Percentiles rank a stretch among this genome's conserved stretches.
phyloP scores from a whole-genome alignment of 2,797 vertebrate species.

The Hipposideros larvatus region DNA sequence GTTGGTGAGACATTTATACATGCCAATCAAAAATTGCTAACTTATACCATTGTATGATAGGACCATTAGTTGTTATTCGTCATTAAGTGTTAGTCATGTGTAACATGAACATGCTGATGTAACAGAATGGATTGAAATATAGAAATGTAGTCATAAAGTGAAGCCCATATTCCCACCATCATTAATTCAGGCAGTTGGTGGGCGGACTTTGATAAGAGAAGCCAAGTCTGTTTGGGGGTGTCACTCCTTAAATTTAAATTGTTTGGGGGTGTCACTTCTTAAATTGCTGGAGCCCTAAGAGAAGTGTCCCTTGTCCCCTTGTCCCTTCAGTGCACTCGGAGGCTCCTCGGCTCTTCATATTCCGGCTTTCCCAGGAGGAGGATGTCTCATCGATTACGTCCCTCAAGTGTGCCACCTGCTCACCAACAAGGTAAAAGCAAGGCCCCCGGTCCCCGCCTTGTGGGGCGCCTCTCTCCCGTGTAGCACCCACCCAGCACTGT shows the following conservation, averaged over 20 bases:
- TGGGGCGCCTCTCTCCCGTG: neutral
- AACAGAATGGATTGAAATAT: slow-evolving; percentile 11
- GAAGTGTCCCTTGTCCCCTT: slow-evolving; percentile 69
- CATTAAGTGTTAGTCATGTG: neutral
- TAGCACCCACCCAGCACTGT: too few relatives aligned
- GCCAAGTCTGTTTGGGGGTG: neutral
- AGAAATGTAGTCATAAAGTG: neutral
- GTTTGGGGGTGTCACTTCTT: neutral
- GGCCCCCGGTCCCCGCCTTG: neutral
- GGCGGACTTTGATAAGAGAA: neutral
- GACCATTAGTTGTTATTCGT: neutral
- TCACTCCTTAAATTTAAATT: neutral
- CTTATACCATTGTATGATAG: neutral
- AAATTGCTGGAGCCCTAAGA: neutral
- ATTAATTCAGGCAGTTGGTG: neutral
- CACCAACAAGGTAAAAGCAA: slow-evolving; percentile 95
- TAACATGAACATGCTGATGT: neutral
- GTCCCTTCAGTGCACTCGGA: slow-evolving; percentile 94
- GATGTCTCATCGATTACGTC: slow-evolving; percentile 99
- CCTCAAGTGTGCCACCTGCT: slow-evolving; percentile 98
- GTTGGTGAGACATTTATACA: neutral
- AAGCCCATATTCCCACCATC: neutral
- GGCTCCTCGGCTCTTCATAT: slow-evolving; percentile 98
- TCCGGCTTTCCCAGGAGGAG: slow-evolving; percentile 97
- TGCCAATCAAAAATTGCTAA: neutral